Evolutionary conservation across 2,113 vertebrate species (phyloP).

Genomic region (Eptesicus fuscus): DNA sequence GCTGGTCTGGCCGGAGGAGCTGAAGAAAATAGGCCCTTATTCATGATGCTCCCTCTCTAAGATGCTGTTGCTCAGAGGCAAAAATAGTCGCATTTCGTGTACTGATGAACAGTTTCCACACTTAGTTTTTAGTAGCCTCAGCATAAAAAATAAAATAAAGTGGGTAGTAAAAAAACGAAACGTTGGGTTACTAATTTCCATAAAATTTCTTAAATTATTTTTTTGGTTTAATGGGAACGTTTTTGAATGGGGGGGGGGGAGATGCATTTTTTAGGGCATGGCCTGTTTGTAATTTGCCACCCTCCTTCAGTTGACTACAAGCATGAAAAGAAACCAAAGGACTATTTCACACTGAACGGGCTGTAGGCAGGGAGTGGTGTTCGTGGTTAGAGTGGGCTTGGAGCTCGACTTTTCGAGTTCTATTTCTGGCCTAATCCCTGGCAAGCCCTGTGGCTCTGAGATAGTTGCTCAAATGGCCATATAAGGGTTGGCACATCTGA

Average conservation of each 20-base stretch:
- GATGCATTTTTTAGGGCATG: slow-evolving; percentile 37
- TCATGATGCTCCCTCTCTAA: background rate
- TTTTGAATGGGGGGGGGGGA: slow-evolving; percentile 38
- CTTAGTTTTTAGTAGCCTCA: background rate
- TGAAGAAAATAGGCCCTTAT: background rate
- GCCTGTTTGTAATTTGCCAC: slow-evolving; percentile 64
- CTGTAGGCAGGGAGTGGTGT: slow-evolving; percentile 64
- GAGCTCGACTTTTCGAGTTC: slow-evolving; percentile 37
- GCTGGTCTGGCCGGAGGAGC: background rate
- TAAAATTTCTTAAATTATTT: slow-evolving; percentile 36
- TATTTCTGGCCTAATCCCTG: slow-evolving; percentile 61
- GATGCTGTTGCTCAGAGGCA: background rate
- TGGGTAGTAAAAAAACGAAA: background rate
- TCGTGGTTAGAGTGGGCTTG: slow-evolving; percentile 53
- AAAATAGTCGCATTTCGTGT: background rate
- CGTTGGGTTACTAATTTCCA: slow-evolving; percentile 24
- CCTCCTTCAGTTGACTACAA: slow-evolving; percentile 48
- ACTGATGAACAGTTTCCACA: background rate
- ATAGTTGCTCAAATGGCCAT: slow-evolving; percentile 10
- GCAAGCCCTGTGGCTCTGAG: slow-evolving; percentile 16
- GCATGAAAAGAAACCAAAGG: slow-evolving; percentile 48
- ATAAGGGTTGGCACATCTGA: background rate
- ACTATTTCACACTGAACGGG: slow-evolving; percentile 64
- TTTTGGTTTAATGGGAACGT: background rate
- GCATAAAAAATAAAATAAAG: background rate